A percentile compares a stretch with the other conserved stretches of the same genome.
These are phyloP conservation scores for Lysandra bellargus DNA, from an alignment of 2,888 invertebrate genomes.

Conservation along the genomic window DNA sequence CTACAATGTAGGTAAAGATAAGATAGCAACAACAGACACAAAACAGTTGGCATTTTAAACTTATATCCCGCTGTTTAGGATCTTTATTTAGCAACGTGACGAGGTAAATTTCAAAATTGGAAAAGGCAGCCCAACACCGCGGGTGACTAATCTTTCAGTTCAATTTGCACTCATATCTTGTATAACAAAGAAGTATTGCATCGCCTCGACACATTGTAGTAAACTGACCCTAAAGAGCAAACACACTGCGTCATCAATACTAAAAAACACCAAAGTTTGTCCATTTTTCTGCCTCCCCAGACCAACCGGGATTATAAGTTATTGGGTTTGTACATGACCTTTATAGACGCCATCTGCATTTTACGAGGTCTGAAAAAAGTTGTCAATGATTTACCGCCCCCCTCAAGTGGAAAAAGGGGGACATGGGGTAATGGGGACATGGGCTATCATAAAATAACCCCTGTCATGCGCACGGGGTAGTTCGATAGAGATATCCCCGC, in stretches of 20 bases:
- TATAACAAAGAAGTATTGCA: too few relatives aligned
- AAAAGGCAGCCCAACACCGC: too few relatives aligned
- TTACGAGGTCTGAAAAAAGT: constrained; percentile 54
- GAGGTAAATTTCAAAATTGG: too few relatives aligned
- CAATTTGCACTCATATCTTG: too few relatives aligned
- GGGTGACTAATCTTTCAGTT: too few relatives aligned
- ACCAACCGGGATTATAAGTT: constrained; percentile 26
- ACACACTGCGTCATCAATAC: neutral
- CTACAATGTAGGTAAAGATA: too few relatives aligned
- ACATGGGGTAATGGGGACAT: neutral
- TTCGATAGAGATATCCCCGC: constrained; percentile 60
- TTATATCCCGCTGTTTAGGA: too few relatives aligned
- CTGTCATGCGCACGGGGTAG: constrained; percentile 61
- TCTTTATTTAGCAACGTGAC: too few relatives aligned
- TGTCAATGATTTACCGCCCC: constrained; percentile 66
- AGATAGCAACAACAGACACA: too few relatives aligned
- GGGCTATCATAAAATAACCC: constrained; percentile 71
- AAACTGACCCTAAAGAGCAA: neutral
- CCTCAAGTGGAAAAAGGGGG: constrained; percentile 47
- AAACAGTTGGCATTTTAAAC: too few relatives aligned
- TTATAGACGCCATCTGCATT: constrained; percentile 45
- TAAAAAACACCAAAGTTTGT: neutral
- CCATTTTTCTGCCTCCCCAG: neutral
- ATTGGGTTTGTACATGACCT: constrained; percentile 32
- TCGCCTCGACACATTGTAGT: neutral